Evolutionary conservation across 2,113 vertebrate genomes (phyloP).

Genomic region (Orthonyx spaldingii): DNA sequence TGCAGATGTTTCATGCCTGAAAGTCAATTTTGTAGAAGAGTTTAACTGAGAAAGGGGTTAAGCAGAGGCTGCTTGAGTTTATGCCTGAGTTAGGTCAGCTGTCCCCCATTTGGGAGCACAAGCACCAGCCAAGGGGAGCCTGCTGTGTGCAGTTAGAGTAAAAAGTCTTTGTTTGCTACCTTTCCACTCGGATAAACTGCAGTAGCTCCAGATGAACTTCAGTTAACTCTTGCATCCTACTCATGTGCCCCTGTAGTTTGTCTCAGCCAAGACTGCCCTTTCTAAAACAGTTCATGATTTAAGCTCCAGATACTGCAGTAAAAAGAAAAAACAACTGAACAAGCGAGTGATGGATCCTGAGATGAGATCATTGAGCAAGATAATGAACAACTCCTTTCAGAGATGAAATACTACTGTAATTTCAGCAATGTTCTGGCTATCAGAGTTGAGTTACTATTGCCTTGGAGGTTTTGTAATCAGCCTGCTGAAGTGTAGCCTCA

Average conservation of each 20-base stretch:
- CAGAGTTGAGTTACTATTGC: neutral
- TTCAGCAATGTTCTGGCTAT: neutral
- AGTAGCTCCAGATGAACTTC: neutral
- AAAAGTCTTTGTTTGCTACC: neutral
- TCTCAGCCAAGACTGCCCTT: neutral
- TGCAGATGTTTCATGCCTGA: neutral
- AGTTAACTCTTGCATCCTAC: neutral
- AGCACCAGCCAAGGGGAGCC: neutral
- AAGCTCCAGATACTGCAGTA: neutral
- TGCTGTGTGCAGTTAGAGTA: neutral
- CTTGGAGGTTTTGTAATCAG: neutral
- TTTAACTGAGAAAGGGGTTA: neutral
- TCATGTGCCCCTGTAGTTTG: neutral
- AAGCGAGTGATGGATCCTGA: neutral
- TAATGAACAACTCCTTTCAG: conserved; percentile 23
- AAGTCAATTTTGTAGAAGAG: neutral
- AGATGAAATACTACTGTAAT: conserved; percentile 12
- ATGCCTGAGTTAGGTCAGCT: neutral
- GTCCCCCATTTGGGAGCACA: neutral
- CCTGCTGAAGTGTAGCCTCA: neutral
- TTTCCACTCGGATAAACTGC: neutral
- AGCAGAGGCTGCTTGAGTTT: neutral
- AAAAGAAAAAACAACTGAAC: conserved; percentile 10
- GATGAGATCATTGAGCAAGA: conserved; percentile 36
- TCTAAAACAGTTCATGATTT: neutral